Base-by-base conservation (phyloP, 2,797 vertebrate genomes). In the Menidia menidia region DNA sequence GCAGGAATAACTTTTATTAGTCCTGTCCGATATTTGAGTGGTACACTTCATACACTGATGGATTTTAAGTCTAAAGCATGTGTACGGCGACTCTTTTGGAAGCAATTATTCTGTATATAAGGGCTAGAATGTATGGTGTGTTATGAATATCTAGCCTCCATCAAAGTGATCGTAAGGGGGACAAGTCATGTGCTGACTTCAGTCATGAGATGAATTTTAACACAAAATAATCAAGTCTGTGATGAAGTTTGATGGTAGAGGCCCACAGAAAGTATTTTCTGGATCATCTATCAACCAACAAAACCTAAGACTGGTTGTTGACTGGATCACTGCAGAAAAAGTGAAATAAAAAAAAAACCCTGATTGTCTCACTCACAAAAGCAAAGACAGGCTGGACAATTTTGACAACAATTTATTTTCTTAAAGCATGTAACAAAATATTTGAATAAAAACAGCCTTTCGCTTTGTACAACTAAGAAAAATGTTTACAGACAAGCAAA, bases 401-500 rank as follows among this genome's bases (percentile, higher is more conserved):
- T 89, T 91, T 88, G 85, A 88, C 82, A 92, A 88, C 87, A 95
- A 92, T 98, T 97, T 98, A 98, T 97, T 98, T 92, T 95, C 94
- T 89, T 88, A 88, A 95, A 93, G 88, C 95, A 95, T 86, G 92
- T 94, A 96, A 95, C 95, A 96, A 96, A 96, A 94, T 94, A 95
- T 93, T 95, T 83, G 94, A 93, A 92, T 94, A 96, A 96, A 94
- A 95, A 96, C 92, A 93, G 93, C 87, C 87, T 87, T 93, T 90
- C 70, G 88, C 84, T 95, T 95, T 96, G 93, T 94, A 96, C 96
- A 97, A 92, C 93, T 95, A 95, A 89, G 94, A 95, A 96, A 43
- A 96, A 95, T 92, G 95, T 96, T 95, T 97, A 96, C 93, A 96
- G 94, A 96, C 90, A 95, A 93, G 91, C 94, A 89, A 94, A 94